Base-by-base conservation (phyloP, 2,113 vertebrate species). In the Prionailurus viverrinus region DNA sequence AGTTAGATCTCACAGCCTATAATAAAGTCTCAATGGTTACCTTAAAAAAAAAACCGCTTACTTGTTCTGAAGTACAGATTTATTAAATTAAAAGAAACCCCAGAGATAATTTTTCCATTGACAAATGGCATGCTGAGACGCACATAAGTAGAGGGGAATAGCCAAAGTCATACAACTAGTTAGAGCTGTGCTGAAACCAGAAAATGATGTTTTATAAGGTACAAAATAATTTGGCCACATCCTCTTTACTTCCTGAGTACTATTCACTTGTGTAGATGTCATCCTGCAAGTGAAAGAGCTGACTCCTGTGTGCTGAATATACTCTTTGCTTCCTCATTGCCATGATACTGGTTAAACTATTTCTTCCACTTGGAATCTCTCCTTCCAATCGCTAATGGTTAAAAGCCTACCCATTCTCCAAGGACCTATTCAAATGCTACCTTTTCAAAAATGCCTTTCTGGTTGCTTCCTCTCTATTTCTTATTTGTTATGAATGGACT, bases 151-250 rank as follows among this genome's bases (percentile, higher is more conserved):
- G 95, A 80, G 25, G 23, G 69, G 87, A 7, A 68, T 36, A 69
- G 82, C 65, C 29, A 94, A 89, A 55, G 39, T 76, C 66, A 92
- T 21, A 91, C 6, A 66, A 14, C 53, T 88, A 69, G 31, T 89
- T 29, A 81, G 25, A 82, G 16, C 6, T 92, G n/a, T 69, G 80
- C 23, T 94, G 18, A 89, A 96, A 89, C 78, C 55, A 95, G 86
- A 93, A 95, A 81, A 19, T 27, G 27, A 55, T 51, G 12, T 91
- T 97, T 96, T 41, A 65, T 73, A 83, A 93, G 16, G 61, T 45
- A 76, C 63, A 88, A 90, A 97, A 78, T 63, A 86, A 74, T 71
- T 66, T 93, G 89, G 78, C 41, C 14, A 81, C 13, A 89, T 96
- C 53, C 89, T 78, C 41, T 78, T 5, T 9, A 86, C 66, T 93